Base-by-base conservation (phyloP, 2,113 vertebrate species). In the Eubucco bourcierii region DNA sequence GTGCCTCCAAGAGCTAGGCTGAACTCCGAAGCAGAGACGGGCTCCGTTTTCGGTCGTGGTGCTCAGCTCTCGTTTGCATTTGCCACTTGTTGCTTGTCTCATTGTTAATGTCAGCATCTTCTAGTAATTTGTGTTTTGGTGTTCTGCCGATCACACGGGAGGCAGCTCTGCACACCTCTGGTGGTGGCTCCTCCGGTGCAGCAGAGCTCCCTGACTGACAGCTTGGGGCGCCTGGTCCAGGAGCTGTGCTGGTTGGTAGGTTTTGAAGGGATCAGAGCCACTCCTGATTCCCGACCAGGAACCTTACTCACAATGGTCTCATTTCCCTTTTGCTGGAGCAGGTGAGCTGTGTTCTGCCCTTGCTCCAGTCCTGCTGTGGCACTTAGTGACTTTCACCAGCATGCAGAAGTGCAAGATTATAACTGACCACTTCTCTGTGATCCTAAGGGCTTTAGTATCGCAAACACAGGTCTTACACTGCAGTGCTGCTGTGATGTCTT, bases 21-120 rank as follows among this genome's bases (percentile, higher is more conserved):
- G 58, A 47, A 60, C 71, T 17, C 20, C 44, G 44, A 85, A 64
- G 11, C 12, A 82, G 64, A 0, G 2, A 34, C 29, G 65, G n/a
- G 8, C 15, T 88, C 25, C 3, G 2, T 28, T 61, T 31, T 15
- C 10, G 34, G 44, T n/a, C 0, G 0, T 15, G 25, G 21, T 67
- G 44, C 53, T 47, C 7, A 31, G 6, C 24, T 68, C 37, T 73
- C 7, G n/a, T 59, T 65, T 76, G 13, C 39, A 7, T 84, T 89
- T 92, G 15, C 63, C 27, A 4, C 27, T 53, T 63, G n/a, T 59
- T 47, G 20, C 12, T 33, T 76, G 79, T 61, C 60, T 39, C 44
- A 3, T 63, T 39, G 44, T 82, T 63, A 70, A 31, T 74, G 41
- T 13, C 2, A 4, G 3, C 1, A 0, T 73, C 44, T 76, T 15